Base-by-base conservation (phyloP, 2,113 vertebrate species). In the Theristicus caerulescens region DNA sequence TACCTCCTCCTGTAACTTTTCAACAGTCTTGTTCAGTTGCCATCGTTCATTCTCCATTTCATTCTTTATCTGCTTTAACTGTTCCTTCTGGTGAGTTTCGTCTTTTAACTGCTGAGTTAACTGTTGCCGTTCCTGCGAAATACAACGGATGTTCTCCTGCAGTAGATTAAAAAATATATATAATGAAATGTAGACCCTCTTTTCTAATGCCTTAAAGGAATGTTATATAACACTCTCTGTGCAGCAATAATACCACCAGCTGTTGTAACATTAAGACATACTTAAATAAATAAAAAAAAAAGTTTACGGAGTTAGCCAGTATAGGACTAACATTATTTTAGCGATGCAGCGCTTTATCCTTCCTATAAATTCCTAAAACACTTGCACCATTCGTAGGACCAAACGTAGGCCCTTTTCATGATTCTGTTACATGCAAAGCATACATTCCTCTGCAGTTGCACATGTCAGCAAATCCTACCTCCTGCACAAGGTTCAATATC, bases 1-100 rank as follows among this genome's bases (percentile, higher is more conserved):
- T 96, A 98, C 99, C 98, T 99, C 99, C 91, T 97, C 98, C 96
- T 99, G 99, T 70, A 99, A 98, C 94, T 99, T 99, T 82, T 99
- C 99, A 66, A 99, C 98, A 13, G 99, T 99, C 62, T 98, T 97
- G 94, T 99, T 99, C 88, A 99, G 97, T 51, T 99, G 97, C 96
- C 95, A 94, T 42, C 98, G 98, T 96, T 99, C 99, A 13, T 97
- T 98, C 97, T 99, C 99, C 77, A 99, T 98, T 91, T 99, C 97
- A 8, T 98, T 98, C 98, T 99, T 99, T 87, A 98, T 98, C 95
- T 97, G 98, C 94, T 98, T 98, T 79, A 99, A 98, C 94, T 99
- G 98, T 71, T 99, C 99, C 95, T 99, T 99, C 97, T 99, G 98
- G 79, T 90, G 94, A 32, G 71, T 96, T 98, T 99, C 99, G 11